A percentile compares a stretch with the other conserved stretches of the same genome.
phyloP scores from a whole-genome alignment of 2,113 vertebrate genomes.

The pig (Sus scrofa) region DNA sequence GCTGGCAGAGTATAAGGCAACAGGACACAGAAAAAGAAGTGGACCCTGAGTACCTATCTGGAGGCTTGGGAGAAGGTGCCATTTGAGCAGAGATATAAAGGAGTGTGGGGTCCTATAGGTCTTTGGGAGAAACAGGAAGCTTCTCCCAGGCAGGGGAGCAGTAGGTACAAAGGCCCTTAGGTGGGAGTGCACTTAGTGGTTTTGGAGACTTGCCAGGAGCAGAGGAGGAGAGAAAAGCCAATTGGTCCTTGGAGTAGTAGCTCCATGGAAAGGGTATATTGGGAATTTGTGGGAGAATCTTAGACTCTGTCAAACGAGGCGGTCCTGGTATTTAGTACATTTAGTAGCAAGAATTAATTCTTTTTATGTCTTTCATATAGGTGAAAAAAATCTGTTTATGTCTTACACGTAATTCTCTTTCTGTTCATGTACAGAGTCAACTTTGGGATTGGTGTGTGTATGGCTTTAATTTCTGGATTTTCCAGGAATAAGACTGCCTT shows the following conservation, averaged over 20 bases:
- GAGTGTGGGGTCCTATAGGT: neutral
- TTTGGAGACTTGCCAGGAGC: neutral
- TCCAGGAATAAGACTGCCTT: neutral
- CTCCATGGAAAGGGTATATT: neutral
- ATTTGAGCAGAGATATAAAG: neutral
- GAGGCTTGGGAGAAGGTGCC: neutral
- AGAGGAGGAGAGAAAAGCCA: neutral
- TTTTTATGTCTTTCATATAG: neutral
- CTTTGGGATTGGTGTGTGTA: neutral
- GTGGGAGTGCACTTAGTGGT: neutral
- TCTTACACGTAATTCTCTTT: neutral
- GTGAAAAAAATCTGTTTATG: neutral
- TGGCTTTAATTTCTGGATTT: conserved; percentile 33
- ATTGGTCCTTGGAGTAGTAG: neutral
- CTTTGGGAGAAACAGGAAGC: neutral
- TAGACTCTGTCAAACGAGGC: neutral
- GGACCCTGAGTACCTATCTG: neutral
- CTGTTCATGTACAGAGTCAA: neutral
- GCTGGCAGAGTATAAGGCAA: neutral
- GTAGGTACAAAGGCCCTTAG: neutral
- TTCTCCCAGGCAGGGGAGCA: neutral
- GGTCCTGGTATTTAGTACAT: neutral
- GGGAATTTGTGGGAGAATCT: neutral
- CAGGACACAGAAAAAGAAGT: neutral
- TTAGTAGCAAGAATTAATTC: neutral